Evolutionary conservation across 2,797 vertebrate genomes (phyloP), one percentile per base, ranked within the genome.

Genomic region (Alauda arvensis): DNA sequence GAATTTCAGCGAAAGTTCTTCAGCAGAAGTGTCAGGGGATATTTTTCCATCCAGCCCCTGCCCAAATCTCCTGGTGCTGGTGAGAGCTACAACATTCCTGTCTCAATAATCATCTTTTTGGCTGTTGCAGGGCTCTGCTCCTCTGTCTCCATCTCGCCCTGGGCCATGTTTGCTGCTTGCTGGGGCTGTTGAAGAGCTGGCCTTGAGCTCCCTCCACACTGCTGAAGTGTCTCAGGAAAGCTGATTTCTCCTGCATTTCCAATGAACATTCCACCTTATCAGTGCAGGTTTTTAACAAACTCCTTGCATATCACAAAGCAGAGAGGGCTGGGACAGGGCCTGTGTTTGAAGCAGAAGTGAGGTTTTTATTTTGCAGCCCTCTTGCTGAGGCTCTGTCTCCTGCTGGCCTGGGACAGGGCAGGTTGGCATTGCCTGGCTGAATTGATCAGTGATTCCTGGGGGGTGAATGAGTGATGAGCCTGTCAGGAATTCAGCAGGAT

Each of bases 1-100:
- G 84, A 86, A 84, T 86, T 79, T 79, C 78, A 84, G 84, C 33
- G 23, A 24, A 87, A 85, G 9, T 77, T 85, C 49, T 34, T 33
- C 53, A 31, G 21, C 45, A 26, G 3, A 33, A 93, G 49, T 10
- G 31, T 53, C 85, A 33, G 65, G 76, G 81, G 86, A 86, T 60
- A 70, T 77, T 88, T 91, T 75, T 52, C 65, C 34, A 15, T 66
- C 72, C 52, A 77, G 28, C 42, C 55, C 31, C 8, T 46, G n/a
- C 42, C 76, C 72, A 60, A 10, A 61, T 61, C 61, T 88, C 81
- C 55, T 33, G 77, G 19, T 55, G 18, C 48, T 52, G 55, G 29
- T 18, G 60, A 49, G 49, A 85, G 49, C 49, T 82, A 6, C 39
- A 28, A 2, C 3, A 2, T 28, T 70, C 14, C 43, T 9, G 21